Evolutionary conservation across 2,888 invertebrate species (phyloP), one percentile per base, ranked within the genome.

Genomic region (Platerodrilus igneus): DNA sequence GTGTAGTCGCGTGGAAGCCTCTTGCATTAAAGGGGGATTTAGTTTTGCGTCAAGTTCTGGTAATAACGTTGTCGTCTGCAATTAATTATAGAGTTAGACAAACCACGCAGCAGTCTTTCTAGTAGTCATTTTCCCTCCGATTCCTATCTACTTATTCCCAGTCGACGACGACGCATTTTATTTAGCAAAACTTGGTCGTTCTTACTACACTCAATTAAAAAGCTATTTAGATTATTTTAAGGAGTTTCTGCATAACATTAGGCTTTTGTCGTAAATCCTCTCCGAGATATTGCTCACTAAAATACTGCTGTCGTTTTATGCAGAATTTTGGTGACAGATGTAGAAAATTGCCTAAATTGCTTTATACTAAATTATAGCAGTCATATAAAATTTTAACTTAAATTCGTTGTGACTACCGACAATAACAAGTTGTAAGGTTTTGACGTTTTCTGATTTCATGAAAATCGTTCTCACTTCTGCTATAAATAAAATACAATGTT

Each of bases 171-270:
- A 47, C 48, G 39, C 41, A 37, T 37, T 45, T 45, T 34, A 37
- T 31, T 47, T 37, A 45, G 36, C 41, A 40, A 37, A 49, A 47
- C 44, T 50, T 47, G 27, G 45, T 47, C 43, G 45, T 47, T 51
- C 51, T 53, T 49, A 48, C 41, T 50, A 34, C 50, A 50, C 47
- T 51, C 56, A 57, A 55, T 58, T 57, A 57, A 56, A 55, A 55
- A 51, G 53, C 52, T 56, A 58, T 58, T 58, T 55, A 55, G 55
- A 58, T 57, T 57, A 57, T 53, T 57, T 57, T 52, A 50, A 50
- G 48, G 44, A 48, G 54, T 55, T 51, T 47, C 49, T 50, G 52
- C 50, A 45, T 51, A 48, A 47, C 48, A 50, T 52, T 51, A 53
- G 43, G 44, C 44, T 43, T 32, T 47, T 45, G 47, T 50, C 50